These are phyloP conservation scores for Ypsolopha scabrella DNA, from an alignment of 2,888 invertebrate species.

Conservation along the genomic window DNA sequence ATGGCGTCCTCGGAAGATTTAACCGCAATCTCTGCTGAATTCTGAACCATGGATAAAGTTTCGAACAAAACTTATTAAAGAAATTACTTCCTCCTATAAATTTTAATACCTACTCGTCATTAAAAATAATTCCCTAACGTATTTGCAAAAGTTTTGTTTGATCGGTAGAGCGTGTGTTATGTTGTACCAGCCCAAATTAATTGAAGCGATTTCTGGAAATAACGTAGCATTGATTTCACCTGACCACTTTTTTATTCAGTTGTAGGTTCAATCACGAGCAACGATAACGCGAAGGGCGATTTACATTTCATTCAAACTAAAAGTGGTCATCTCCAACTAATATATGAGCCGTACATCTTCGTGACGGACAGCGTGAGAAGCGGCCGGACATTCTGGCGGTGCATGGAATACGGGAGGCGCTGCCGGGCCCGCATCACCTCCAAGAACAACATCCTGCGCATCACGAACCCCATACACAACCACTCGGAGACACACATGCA, in stretches of 20 bases:
- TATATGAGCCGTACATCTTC: conserved; percentile 61
- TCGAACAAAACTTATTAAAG: too few relatives aligned
- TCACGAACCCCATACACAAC: conserved; percentile 61
- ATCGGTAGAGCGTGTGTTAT: too few relatives aligned
- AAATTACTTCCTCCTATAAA: too few relatives aligned
- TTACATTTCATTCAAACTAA: conserved; percentile 63
- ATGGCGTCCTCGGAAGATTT: too few relatives aligned
- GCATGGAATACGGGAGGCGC: conserved; percentile 61
- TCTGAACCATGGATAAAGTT: too few relatives aligned
- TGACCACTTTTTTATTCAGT: conserved; percentile 21
- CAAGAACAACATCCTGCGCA: conserved; percentile 52
- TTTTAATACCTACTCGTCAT: too few relatives aligned
- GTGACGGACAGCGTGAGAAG: conserved; percentile 64
- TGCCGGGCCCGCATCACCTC: conserved; percentile 64
- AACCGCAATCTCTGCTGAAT: too few relatives aligned
- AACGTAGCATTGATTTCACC: background rate
- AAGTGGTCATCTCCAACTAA: conserved; percentile 60
- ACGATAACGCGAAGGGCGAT: conserved; percentile 37
- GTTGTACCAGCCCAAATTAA: too few relatives aligned
- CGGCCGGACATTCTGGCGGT: conserved; percentile 62
- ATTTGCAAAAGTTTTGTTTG: too few relatives aligned
- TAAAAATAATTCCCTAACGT: too few relatives aligned
- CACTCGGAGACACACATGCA: conserved; percentile 51
- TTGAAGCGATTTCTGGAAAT: too few relatives aligned
- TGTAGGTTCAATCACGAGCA: conserved; percentile 39